Base-by-base conservation (phyloP, 2,797 vertebrate species). In the Myiothlypis coronata region DNA sequence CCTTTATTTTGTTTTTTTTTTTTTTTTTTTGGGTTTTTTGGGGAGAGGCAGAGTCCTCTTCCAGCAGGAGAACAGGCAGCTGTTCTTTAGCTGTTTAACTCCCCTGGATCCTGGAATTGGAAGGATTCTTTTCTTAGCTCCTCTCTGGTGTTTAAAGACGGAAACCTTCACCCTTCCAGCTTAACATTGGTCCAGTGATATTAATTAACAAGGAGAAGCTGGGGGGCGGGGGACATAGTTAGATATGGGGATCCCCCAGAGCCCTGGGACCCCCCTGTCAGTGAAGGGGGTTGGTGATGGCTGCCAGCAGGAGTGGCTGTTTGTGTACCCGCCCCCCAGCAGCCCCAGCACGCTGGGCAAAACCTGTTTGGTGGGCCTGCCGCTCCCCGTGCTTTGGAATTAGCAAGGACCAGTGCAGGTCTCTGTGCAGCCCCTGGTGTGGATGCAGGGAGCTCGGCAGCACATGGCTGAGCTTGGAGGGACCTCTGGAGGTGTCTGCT, bases 401-500 rank as follows among this genome's bases (percentile, higher is more conserved):
- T 6, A 0, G 19, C 0, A 3, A 22, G 27, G 56, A 53, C 0
- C 0, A 13, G 14, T 8, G 2, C 49, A 35, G 57, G 35, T 47
- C 39, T 49, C 67, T 11, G 37, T 5, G 2, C 67, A 78, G 70
- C n/a, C 65, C 78, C 57, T 1, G 0, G 21, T 53, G 52, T 12
- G 46, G 35, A 17, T 3, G 8, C 72, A 41, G 32, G 12, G 30
- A 64, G 52, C 83, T 76, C 28, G 0, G 49, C 79, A 90, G 88
- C 35, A 1, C 57, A 94, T 87, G 64, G 64, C 89, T 96, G 89
- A 93, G 93, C 87, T 89, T 96, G 95, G 96, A 93, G 93, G 78
- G 95, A 95, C 95, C 95, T 87, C 96, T 96, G 95, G 94, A 96
- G 96, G 96, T 88, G 60, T 41, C 77, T 87, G 88, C 74, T 1